phyloP scores from a whole-genome alignment of 23 tunicate species.

The Oikopleura albicans region DNA sequence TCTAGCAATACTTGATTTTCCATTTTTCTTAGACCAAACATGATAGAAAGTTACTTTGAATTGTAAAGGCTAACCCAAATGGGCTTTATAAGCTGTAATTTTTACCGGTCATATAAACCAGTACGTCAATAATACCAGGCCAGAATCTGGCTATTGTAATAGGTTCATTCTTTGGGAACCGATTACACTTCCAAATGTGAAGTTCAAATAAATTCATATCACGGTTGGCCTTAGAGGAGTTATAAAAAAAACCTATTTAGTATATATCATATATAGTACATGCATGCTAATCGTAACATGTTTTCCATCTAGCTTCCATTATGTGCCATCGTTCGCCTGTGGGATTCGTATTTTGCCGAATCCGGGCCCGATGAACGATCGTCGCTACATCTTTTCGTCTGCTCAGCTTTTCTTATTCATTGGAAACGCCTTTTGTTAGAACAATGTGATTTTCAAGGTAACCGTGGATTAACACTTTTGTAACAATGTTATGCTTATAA shows the following conservation, averaged over 20 bases:
- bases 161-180: too few species aligned
- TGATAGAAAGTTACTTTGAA: conserved; percentile 15
- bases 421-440: conserved; percentile 68
- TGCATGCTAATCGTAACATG: not conserved
- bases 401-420: conserved; percentile 69
- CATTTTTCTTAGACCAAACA: not conserved
- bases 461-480: not conserved
- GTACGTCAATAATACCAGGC: too few species aligned
- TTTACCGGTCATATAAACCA: too few species aligned
- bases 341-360: conserved; percentile 93
- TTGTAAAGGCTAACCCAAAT: not conserved
- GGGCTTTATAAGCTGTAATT: not conserved
- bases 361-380: conserved; percentile 50
- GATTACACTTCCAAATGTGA: not conserved
- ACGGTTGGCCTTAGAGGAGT: not conserved
- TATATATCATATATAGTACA: not conserved
- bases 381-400: conserved; percentile 63
- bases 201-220: not conserved
- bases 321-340: conserved; percentile 39
- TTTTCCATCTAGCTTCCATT: conserved; percentile 27
- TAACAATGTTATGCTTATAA: too few species aligned
- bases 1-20: conserved; percentile 23
- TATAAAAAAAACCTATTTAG: not conserved
- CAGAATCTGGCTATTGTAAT: too few species aligned
- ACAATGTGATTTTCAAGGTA: conserved; percentile 75